Percentiles rank a stretch among this genome's conserved stretches.
Evolutionary conservation across 2,888 invertebrate genomes (phyloP).

Genomic region (Platynereis dumerilii): DNA sequence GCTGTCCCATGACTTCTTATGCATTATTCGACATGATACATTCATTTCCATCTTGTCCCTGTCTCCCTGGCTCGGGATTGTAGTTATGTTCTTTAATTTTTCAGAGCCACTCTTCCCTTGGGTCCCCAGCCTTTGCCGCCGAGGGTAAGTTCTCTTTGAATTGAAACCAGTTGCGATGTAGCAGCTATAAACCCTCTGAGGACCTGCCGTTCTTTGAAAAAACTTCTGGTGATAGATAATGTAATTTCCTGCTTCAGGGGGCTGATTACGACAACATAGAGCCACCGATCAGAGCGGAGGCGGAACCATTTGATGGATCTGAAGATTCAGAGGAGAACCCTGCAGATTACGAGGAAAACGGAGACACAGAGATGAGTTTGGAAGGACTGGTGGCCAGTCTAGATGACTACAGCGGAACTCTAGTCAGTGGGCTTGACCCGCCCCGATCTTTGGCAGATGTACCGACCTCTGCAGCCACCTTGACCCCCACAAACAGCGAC

Average conservation of each 20-base stretch:
- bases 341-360: slow-evolving; percentile 20
- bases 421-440: slow-evolving; percentile 45
- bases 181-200: too few relatives aligned
- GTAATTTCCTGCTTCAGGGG: too few relatives aligned
- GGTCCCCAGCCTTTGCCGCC: slow-evolving; percentile 48
- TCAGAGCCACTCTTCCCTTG: slow-evolving; percentile 42
- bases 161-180: too few relatives aligned
- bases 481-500: not conserved
- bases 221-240: too few relatives aligned
- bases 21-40: too few relatives aligned
- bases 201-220: too few relatives aligned
- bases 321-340: not conserved
- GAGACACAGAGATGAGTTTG: slow-evolving; percentile 36
- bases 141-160: slow-evolving; percentile 44
- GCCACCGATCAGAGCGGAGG: too few relatives aligned
- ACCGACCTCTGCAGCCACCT: not conserved
- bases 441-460: not conserved
- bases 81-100: slow-evolving; percentile 13
- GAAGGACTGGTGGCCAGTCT: slow-evolving; percentile 47
- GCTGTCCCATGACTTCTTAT: too few relatives aligned
- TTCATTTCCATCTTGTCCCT: too few relatives aligned
- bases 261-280: too few relatives aligned
- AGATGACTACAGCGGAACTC: slow-evolving; percentile 50
- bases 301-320: too few relatives aligned
- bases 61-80: too few relatives aligned